Percentiles rank a stretch among this genome's conserved stretches.
These are phyloP conservation scores for Entomyzon cyanotis DNA, from an alignment of 2,113 vertebrate species.

Conservation along the genomic window DNA sequence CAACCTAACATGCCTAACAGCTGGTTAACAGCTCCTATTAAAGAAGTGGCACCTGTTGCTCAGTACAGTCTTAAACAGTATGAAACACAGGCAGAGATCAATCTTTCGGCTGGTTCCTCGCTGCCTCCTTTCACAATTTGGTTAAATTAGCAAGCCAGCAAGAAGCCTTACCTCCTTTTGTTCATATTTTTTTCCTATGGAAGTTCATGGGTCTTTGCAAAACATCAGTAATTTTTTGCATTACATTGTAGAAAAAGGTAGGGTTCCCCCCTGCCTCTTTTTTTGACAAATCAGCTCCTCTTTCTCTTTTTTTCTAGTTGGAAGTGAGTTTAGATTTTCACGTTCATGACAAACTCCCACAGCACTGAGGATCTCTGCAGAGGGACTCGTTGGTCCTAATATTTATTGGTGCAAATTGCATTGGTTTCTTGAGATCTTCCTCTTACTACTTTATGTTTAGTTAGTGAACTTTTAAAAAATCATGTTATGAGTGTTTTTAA, in stretches of 20 bases:
- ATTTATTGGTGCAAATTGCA: neutral
- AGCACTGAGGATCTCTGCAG: neutral
- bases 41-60: neutral
- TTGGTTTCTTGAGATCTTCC: neutral
- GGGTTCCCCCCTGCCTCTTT: fast-evolving
- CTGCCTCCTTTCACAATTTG: neutral
- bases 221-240: neutral
- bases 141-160: neutral
- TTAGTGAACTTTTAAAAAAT: neutral
- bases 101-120: neutral
- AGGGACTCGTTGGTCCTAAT: neutral
- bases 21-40: neutral
- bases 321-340: neutral
- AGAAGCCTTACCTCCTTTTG: neutral
- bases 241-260: neutral
- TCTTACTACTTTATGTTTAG: neutral
- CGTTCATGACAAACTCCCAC: neutral
- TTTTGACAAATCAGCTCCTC: neutral
- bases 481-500: neutral
- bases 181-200: neutral
- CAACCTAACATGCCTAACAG: neutral
- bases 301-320: neutral
- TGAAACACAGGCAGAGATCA: neutral
- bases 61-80: neutral
- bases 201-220: neutral